These are phyloP conservation scores for Holcopasites calliopsidis DNA, from an alignment of 1,140 invertebrate species.

Conservation along the genomic window DNA sequence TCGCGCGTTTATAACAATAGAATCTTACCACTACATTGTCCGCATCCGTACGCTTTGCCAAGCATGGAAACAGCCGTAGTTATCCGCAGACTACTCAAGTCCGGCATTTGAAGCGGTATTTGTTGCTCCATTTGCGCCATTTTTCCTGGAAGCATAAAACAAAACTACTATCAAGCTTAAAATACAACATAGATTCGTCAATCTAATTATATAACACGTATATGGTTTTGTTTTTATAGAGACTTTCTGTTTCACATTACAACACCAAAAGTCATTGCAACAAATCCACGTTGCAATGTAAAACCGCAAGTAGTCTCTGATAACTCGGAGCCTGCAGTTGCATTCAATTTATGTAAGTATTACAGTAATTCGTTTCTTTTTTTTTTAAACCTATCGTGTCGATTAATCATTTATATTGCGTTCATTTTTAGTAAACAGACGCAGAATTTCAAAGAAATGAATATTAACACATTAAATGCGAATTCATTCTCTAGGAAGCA, in stretches of 20 bases:
- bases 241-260: constrained; percentile 86
- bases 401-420: constrained; percentile 23
- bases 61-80: constrained; percentile 82
- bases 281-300: constrained; percentile 87
- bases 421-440: constrained; percentile 7
- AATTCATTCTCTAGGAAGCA: too few relatives aligned
- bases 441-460: too few relatives aligned
- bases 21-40: constrained; percentile 79
- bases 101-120: constrained; percentile 79
- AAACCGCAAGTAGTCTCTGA: constrained; percentile 91
- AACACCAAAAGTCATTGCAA: constrained; percentile 82
- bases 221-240: constrained; percentile 72
- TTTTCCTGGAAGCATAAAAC: constrained; percentile 40
- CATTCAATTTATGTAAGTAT: constrained; percentile 81
- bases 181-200: background rate
- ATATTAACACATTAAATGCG: too few relatives aligned
- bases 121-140: constrained; percentile 79
- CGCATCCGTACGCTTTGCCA: constrained; percentile 82
- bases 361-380: constrained; percentile 1
- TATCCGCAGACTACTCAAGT: constrained; percentile 80
- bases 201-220: background rate
- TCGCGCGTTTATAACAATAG: constrained; percentile 50
- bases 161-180: background rate
- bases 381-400: background rate
- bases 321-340: constrained; percentile 86